Base-by-base conservation (phyloP, 1,140 invertebrate genomes). In the Meteorus sp. region DNA sequence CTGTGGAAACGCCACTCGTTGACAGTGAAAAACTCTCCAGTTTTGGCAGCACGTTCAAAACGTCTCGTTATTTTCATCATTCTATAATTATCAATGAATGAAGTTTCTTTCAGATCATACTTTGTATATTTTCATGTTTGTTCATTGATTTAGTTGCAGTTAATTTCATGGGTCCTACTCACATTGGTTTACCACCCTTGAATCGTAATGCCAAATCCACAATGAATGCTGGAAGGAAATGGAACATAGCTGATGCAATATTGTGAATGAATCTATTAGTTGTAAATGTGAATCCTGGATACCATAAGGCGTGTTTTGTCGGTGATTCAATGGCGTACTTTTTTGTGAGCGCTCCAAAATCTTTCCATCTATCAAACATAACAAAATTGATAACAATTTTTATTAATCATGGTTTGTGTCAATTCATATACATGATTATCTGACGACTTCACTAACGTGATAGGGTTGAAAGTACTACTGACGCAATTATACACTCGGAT, bases 401-500 rank as follows among this genome's bases (percentile, higher is more conserved):
- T n/a, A n/a, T n/a, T 17, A 23, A 44, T 17, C 11, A 23, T 37
- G 8, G 5, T 56, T 51, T 22, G 27, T 17, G 2, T 45, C 54
- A 47, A 29, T 35, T 47, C 22, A 29, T 29, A n/a, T n/a, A n/a
- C n/a, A n/a, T n/a, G n/a, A 43, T 13, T 39, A 2, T 44, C 27
- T 29, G 27, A 23, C 43, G 27, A 17, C 17, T n/a, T 31, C 3
- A 45, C 65, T 62, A 65, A 78, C 75, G 80, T 85, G 31, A 97
- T 83, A 0, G 90, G 89, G 72, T 96, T 96, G 15, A 89, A 81
- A 3, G 85, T 80, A 0, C 94, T 92, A 11, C 91, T 92, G 0
- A 93, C 95, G 65, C 93, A 94, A 74, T 98, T 96, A 75, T 95
- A 97, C n/a, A 98, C 87, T 35, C 82, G 80, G 50, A 91, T 82